phyloP scores from a whole-genome alignment of 2,888 invertebrate genomes.

The Sesia apiformis region DNA sequence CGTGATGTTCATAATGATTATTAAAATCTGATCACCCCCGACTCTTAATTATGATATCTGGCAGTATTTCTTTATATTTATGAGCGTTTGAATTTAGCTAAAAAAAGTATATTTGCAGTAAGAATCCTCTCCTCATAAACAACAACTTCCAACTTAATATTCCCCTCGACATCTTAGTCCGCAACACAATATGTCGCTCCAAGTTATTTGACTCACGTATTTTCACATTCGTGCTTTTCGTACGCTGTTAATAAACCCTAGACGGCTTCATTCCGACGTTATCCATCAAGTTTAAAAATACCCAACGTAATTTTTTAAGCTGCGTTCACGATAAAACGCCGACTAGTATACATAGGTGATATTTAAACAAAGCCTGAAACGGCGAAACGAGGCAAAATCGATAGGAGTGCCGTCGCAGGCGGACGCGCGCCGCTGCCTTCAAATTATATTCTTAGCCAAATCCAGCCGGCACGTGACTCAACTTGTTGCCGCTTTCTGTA shows the following conservation, averaged over 20 bases:
- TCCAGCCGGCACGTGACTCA: constrained; percentile 65
- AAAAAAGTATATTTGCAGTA: too few relatives aligned
- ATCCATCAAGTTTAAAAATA: too few relatives aligned
- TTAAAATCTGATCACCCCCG: not conserved
- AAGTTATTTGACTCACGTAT: too few relatives aligned
- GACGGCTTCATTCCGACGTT: too few relatives aligned
- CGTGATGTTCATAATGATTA: constrained; percentile 26
- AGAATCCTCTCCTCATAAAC: too few relatives aligned
- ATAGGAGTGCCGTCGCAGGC: constrained; percentile 49
- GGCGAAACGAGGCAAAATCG: constrained; percentile 58
- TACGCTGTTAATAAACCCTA: too few relatives aligned
- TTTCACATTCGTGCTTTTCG: too few relatives aligned
- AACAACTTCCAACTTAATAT: too few relatives aligned
- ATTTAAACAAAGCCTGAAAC: constrained; percentile 52
- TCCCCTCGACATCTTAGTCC: too few relatives aligned
- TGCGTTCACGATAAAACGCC: constrained; percentile 23
- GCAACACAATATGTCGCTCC: too few relatives aligned
- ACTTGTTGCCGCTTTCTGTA: constrained; percentile 58
- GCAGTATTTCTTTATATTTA: too few relatives aligned
- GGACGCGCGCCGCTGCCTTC: constrained; percentile 59
- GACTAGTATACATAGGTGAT: constrained; percentile 18
- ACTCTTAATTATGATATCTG: not conserved
- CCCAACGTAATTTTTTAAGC: not conserved
- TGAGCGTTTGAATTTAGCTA: too few relatives aligned
- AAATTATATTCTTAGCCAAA: constrained; percentile 57